Conservation (phyloP, 2,113 vertebrate species). For the Eclectus roratus region DNA sequence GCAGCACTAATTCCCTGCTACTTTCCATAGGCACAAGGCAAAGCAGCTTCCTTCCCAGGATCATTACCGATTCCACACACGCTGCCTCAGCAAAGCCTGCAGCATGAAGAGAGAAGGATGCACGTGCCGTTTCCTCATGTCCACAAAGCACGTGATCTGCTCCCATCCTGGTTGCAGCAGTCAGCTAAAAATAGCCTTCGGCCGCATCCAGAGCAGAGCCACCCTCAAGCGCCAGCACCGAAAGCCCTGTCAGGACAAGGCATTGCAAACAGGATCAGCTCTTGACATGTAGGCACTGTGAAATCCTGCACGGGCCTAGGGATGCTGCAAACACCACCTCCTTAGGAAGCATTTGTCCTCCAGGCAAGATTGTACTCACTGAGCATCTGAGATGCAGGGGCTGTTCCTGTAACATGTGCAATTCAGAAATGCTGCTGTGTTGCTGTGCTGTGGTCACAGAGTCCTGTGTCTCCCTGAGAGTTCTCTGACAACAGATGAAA, state of each 20-base stretch:
- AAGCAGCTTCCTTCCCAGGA: neutral
- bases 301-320: neutral
- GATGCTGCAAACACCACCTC: neutral
- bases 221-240: neutral
- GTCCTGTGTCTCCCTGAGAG: neutral
- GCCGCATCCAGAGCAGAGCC: accelerated
- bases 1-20: neutral
- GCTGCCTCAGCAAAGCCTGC: neutral
- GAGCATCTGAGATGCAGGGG: neutral
- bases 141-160: neutral
- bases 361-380: neutral
- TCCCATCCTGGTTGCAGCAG: neutral
- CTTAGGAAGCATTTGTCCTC: neutral
- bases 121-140: neutral
- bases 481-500: neutral
- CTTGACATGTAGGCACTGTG: neutral
- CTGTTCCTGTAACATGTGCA: neutral
- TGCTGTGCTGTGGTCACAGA: neutral
- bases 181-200: neutral
- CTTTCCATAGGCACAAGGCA: neutral
- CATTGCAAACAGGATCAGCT: neutral
- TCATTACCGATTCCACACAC: neutral
- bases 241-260: neutral
- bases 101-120: neutral
- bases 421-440: neutral